Evolutionary conservation across 1,140 invertebrate species (phyloP).

Genomic region (Sesamia nonagrioides): DNA sequence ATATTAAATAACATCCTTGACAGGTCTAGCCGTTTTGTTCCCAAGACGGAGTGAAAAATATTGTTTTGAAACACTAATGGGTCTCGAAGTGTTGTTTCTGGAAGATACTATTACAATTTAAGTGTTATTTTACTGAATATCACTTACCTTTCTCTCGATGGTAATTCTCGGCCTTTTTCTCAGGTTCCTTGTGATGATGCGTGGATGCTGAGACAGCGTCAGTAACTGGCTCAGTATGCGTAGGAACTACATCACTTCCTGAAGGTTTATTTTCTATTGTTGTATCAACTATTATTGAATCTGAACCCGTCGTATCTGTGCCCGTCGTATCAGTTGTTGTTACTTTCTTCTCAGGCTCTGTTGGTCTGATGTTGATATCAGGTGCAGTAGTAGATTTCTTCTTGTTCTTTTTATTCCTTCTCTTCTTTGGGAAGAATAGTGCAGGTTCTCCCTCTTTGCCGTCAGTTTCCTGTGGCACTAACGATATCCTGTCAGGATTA

Average conservation of each 20-base stretch:
- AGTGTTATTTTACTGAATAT: not conserved
- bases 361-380: slow-evolving; percentile 56
- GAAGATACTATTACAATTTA: too few species aligned
- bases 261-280: slow-evolving; percentile 11
- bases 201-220: slow-evolving; percentile 69
- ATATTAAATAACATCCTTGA: too few species aligned
- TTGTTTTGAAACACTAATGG: too few species aligned
- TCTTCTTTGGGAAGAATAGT: slow-evolving; percentile 75
- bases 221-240: slow-evolving; percentile 45
- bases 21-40: too few species aligned
- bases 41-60: too few species aligned
- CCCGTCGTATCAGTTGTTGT: slow-evolving; percentile 29
- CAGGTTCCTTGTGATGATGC: slow-evolving; percentile 61
- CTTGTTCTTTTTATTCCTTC: slow-evolving; percentile 64
- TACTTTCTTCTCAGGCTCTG: not conserved
- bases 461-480: slow-evolving; percentile 68
- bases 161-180: slow-evolving; percentile 64
- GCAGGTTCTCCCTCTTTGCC: slow-evolving; percentile 74
- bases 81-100: not conserved
- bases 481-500: slow-evolving; percentile 71
- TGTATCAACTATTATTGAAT: slow-evolving; percentile 9
- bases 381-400: slow-evolving; percentile 54
- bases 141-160: slow-evolving; percentile 69
- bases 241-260: not conserved
- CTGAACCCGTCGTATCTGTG: slow-evolving; percentile 28